phyloP scores from a whole-genome alignment of 2,797 vertebrate species.

The Premnoplex brunnescens region DNA sequence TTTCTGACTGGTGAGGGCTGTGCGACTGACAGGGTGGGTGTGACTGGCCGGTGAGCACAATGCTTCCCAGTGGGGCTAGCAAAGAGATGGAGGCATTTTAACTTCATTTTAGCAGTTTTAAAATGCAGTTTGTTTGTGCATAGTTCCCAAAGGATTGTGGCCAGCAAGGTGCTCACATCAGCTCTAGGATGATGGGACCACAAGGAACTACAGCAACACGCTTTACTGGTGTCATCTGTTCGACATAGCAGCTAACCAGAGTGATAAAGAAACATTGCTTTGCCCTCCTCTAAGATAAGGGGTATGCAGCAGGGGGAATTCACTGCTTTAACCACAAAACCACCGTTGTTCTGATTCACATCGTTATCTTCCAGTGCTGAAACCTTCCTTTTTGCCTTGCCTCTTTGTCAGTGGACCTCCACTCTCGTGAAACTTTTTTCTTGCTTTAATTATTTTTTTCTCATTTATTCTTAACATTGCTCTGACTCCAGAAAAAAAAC shows the following conservation, averaged over 20 bases:
- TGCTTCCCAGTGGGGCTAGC: accelerated
- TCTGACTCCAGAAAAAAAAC: background rate
- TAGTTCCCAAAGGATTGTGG: background rate
- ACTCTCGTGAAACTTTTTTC: background rate
- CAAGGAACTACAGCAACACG: background rate
- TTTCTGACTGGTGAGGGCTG: background rate
- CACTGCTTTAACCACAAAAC: background rate
- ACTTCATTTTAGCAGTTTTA: background rate
- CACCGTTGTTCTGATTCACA: background rate
- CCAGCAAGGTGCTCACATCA: background rate
- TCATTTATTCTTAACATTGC: background rate
- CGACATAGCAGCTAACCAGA: accelerated
- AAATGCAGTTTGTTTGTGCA: background rate
- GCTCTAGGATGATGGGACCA: background rate
- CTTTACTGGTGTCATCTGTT: background rate
- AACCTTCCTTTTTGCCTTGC: background rate
- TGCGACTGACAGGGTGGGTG: background rate
- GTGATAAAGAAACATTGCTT: background rate
- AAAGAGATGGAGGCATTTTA: background rate
- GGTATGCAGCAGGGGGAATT: background rate
- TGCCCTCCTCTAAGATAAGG: background rate
- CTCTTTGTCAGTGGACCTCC: background rate
- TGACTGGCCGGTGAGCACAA: accelerated
- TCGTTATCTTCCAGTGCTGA: background rate
- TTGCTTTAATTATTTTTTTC: background rate